Evolutionary conservation across 2,797 vertebrate species (phyloP), one percentile per base, ranked within the genome.

Genomic region (Karalla daura): DNA sequence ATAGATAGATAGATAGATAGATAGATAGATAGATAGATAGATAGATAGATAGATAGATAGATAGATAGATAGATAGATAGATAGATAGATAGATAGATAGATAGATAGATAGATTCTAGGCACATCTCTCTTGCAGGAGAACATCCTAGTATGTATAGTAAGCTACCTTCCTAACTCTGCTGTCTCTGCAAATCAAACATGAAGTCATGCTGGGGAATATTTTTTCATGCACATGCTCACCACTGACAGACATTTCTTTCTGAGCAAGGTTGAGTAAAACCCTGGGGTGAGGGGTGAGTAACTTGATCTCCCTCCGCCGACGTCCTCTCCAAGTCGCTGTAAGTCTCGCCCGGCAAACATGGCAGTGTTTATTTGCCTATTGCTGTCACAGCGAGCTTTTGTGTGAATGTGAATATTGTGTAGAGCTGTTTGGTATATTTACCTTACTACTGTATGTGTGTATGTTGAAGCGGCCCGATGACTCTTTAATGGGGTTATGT

Each of bases 381-480:
- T 44, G 23, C 12, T 33, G 14, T 32, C 17, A 52, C 43, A n/a
- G 24, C 18, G 33, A 7, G 17, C 44, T 21, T 45, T n/a, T 54
- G 27, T 54, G 28, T 36, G 35, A 8, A 2, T 37, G 5, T 20
- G 28, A 32, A 14, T 37, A 15, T n/a, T 32, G 15, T 23, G 21
- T 53, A 7, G 14, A 50, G 43, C 18, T 28, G 1, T 4, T 47
- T 20, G 20, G 46, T 74, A 55, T 58, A 54, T 69, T 67, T 50
- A 51, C 0, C 52, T 66, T 15, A 28, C 52, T 43, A 54, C 63
- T 75, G 36, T 58, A 32, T 56, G 44, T 32, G 36, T 74, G 20
- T 25, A 21, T 35, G 35, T 76, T 58, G 20, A 51, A 36, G 17
- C 15, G 74, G 27, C 8, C 5, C 0, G 1, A 6, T 23, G 39